Evolutionary conservation across 2,888 invertebrate species (phyloP).

Genomic region (Euzophera pinguis): DNA sequence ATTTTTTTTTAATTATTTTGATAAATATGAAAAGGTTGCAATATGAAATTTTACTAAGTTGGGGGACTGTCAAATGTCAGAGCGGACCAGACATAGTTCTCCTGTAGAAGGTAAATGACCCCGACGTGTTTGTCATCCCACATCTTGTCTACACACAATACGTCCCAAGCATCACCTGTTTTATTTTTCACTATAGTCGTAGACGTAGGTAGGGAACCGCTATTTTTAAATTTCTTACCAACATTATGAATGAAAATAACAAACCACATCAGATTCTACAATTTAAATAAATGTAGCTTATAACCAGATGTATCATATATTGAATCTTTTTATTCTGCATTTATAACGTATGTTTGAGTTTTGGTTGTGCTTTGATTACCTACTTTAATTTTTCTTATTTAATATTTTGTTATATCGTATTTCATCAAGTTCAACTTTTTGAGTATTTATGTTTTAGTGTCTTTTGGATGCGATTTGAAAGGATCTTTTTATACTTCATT

Average conservation of each 20-base stretch:
- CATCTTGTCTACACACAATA: constrained; percentile 44
- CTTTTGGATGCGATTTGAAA: not conserved
- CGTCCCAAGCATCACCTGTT: constrained; percentile 58
- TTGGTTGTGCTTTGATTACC: too few species aligned
- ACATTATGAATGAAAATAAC: constrained; percentile 58
- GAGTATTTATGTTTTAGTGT: not conserved
- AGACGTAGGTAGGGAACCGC: constrained; percentile 38
- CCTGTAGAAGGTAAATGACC: constrained; percentile 54
- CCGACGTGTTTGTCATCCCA: constrained; percentile 56
- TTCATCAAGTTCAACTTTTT: too few species aligned
- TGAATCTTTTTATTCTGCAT: too few species aligned
- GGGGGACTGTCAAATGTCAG: not conserved
- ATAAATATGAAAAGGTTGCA: too few species aligned
- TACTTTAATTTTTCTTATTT: too few species aligned
- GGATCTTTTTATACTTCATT: not conserved
- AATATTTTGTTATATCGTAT: too few species aligned
- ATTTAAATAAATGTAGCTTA: constrained; percentile 42
- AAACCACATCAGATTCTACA: constrained; percentile 39
- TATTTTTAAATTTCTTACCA: constrained; percentile 56
- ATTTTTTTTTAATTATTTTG: not conserved
- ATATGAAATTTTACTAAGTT: too few species aligned
- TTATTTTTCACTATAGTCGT: constrained; percentile 62
- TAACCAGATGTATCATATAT: too few species aligned
- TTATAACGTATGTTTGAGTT: too few species aligned
- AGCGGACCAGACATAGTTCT: constrained; percentile 30